Evolutionary conservation across 2,113 vertebrate genomes (phyloP).

Genomic region (Gallinago jamesoni): DNA sequence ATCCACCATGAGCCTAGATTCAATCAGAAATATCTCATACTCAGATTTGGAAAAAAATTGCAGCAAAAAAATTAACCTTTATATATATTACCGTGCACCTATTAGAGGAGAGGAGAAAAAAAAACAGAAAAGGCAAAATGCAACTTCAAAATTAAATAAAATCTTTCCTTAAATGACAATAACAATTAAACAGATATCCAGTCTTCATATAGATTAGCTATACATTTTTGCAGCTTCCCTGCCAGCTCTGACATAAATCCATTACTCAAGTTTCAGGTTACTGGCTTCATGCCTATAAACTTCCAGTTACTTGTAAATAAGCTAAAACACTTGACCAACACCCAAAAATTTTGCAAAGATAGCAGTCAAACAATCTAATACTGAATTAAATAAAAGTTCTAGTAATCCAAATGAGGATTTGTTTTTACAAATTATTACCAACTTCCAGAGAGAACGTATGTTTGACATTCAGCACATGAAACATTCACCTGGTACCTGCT

Average conservation of each 20-base stretch:
- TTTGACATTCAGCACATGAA: neutral
- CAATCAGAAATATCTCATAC: neutral
- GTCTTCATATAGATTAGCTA: conserved; percentile 62
- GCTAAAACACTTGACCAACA: conserved; percentile 19
- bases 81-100: neutral
- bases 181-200: conserved; percentile 47
- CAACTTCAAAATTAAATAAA: conserved; percentile 51
- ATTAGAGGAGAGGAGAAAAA: neutral
- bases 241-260: conserved; percentile 66
- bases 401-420: neutral
- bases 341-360: neutral
- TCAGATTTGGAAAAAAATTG: neutral
- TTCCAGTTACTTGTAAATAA: conserved; percentile 54
- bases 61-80: neutral
- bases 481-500: neutral
- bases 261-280: conserved; percentile 62
- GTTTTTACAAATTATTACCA: neutral
- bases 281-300: conserved; percentile 58
- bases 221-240: conserved; percentile 52
- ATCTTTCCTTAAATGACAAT: conserved; percentile 61
- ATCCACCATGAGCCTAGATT: neutral
- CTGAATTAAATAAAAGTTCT: neutral
- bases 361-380: neutral
- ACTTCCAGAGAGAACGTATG: rapidly evolving
- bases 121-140: neutral